phyloP scores from a whole-genome alignment of 2,113 vertebrate species.

The cattle (Bos taurus) region ARS-UCD2.0 NC_037351.1:39156501-39157000 shows the following conservation, averaged over 20 bases:
- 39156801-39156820: background rate
- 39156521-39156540: background rate
- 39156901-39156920: background rate
- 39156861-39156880: background rate
- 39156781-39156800: background rate
- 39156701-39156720: background rate
- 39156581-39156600: background rate
- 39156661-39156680: background rate
- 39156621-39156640: background rate
- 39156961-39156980: background rate
- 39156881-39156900: accelerated
- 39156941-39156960: background rate
- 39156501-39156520: background rate
- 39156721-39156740: background rate
- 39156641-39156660: background rate
- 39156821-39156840: background rate
- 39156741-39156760: background rate
- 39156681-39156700: background rate
- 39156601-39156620: background rate
- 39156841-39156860: background rate
- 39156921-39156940: background rate
- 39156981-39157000: background rate
- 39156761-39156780: background rate
- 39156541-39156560: background rate
- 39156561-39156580: background rate